These are phyloP conservation scores for Drosophila nigricruria DNA, from an alignment of 2,888 invertebrate genomes.

Conservation along the genomic window DNA sequence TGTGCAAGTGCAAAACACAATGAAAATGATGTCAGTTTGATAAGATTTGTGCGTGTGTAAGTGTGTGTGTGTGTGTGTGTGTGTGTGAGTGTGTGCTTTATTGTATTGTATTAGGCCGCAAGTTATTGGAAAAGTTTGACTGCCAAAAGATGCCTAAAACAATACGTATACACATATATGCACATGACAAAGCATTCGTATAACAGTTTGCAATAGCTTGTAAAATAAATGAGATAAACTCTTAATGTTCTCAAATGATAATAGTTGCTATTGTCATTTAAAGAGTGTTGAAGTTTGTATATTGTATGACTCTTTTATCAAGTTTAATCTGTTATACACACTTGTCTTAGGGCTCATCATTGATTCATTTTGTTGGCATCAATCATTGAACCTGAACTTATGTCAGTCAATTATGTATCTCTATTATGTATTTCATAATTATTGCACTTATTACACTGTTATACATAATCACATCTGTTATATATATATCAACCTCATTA, in stretches of 20 bases:
- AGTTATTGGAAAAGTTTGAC: slow-evolving; percentile 55
- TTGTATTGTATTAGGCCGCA: slow-evolving; percentile 13
- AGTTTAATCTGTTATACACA: neutral
- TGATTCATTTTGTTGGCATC: neutral
- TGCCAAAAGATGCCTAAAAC: slow-evolving; percentile 34
- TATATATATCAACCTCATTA: neutral
- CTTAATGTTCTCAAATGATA: neutral
- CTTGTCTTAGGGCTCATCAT: neutral
- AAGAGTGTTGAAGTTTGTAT: neutral
- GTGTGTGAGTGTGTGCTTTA: slow-evolving; percentile 6
- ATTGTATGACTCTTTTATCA: neutral
- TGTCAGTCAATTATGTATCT: no score
- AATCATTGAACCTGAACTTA: no score
- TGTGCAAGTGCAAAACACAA: slow-evolving; percentile 76
- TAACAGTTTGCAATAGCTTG: slow-evolving; percentile 12
- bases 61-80: slow-evolving; percentile 8
- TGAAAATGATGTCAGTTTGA: slow-evolving; percentile 79
- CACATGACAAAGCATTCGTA: neutral
- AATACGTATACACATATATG: slow-evolving; percentile 9
- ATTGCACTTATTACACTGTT: no score
- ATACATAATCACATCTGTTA: neutral
- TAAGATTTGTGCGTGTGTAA: slow-evolving; percentile 57
- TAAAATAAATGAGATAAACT: slow-evolving; percentile 5
- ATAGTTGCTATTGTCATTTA: neutral
- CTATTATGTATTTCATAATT: no score